Percentiles rank a stretch among this genome's conserved stretches.
Conservation (phyloP, 2,113 vertebrate species). For the Sturnus vulgaris region DNA sequence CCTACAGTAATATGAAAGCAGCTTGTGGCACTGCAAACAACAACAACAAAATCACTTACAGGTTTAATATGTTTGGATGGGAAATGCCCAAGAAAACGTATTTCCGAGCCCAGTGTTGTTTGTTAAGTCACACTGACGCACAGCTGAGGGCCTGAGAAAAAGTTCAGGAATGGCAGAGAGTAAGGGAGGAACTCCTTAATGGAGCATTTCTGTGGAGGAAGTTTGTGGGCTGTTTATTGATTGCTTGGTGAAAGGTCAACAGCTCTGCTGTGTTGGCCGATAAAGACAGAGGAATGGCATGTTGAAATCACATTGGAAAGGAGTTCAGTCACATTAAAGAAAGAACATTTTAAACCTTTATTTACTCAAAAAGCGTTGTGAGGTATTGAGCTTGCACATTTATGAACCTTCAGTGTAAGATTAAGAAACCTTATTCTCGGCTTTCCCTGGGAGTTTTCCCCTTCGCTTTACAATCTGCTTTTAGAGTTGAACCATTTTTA, state of each 20-base stretch:
- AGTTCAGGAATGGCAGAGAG: not conserved
- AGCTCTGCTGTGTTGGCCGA: conserved; percentile 48
- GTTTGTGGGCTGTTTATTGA: conserved; percentile 56
- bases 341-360: conserved; percentile 44
- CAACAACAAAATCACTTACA: not conserved
- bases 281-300: conserved; percentile 61
- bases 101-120: not conserved
- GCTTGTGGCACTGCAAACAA: not conserved
- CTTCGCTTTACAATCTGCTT: not conserved
- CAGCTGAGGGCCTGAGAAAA: not conserved
- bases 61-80: not conserved
- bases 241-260: conserved; percentile 55
- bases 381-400: conserved; percentile 36
- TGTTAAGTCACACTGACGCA: not conserved
- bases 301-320: conserved; percentile 55
- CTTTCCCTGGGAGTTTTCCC: conserved; percentile 40
- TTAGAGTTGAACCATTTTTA: conserved; percentile 25
- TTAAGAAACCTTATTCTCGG: not conserved
- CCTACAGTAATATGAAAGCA: not conserved
- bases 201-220: not conserved
- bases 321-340: conserved; percentile 49
- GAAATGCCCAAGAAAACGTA: not conserved
- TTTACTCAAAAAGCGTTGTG: conserved; percentile 54
- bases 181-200: not conserved
- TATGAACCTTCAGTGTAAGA: conserved; percentile 22